These are phyloP conservation scores for Coturnix japonica DNA, from an alignment of 2,113 vertebrate genomes.

Conservation along the genomic window DNA sequence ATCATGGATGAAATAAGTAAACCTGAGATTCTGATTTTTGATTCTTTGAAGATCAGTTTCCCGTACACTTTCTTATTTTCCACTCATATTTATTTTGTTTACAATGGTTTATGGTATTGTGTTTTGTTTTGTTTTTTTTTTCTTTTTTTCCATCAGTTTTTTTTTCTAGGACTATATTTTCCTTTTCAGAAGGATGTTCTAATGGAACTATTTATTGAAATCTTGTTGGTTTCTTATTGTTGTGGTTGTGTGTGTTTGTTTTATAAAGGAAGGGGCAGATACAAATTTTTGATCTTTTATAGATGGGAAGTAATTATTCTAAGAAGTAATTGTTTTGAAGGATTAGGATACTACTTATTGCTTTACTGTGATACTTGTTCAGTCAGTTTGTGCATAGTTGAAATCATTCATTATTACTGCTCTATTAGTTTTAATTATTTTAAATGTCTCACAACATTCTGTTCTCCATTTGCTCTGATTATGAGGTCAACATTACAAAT, in stretches of 20 bases:
- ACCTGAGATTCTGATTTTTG: not conserved
- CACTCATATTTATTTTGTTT: not conserved
- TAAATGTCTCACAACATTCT: not conserved
- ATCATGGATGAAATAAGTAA: not conserved
- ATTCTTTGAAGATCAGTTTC: not conserved
- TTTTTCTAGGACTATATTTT: not conserved
- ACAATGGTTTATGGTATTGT: fast-evolving
- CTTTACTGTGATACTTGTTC: not conserved
- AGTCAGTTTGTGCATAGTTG: not conserved
- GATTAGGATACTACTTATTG: not conserved
- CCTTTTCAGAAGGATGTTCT: not conserved
- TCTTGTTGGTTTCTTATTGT: not conserved
- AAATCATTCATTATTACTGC: not conserved
- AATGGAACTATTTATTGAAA: not conserved
- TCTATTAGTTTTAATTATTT: conserved; percentile 6
- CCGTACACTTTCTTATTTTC: not conserved
- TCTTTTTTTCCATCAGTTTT: not conserved
- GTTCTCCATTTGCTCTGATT: conserved; percentile 1
- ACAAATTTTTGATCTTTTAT: not conserved
- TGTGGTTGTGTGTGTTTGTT: not conserved
- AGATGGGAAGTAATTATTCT: not conserved
- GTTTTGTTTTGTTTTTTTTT: too few relatives aligned
- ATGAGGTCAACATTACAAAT: conserved; percentile 9
- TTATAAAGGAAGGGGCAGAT: not conserved
- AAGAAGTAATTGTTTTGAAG: not conserved